phyloP scores from a whole-genome alignment of 2,888 invertebrate species.

The Drosophila mettleri region DNA sequence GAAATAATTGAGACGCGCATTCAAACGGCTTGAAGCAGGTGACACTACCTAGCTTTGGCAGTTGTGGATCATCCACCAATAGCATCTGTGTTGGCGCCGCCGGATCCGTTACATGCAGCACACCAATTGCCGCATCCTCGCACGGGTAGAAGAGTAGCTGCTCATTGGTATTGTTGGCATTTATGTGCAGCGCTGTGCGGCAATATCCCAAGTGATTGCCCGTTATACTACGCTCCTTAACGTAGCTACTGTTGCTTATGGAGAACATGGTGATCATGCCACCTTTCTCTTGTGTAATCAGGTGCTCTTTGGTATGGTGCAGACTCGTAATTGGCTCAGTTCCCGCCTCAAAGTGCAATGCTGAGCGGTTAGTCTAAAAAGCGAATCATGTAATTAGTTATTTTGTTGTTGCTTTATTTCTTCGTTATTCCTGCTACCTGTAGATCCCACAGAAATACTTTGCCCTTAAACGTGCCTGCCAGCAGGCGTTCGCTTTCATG shows the following conservation, averaged over 20 bases:
- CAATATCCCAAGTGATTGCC: conserved; percentile 90
- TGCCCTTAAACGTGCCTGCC: conserved; percentile 91
- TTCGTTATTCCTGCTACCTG: conserved; percentile 86
- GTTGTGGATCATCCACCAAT: conserved; percentile 80
- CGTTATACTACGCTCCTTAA: conserved; percentile 86
- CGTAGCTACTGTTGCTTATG: conserved; percentile 87
- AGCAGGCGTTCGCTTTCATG: conserved; percentile 89
- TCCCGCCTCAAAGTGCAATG: conserved; percentile 88
- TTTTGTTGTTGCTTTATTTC: background rate
- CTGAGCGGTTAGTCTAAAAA: conserved; percentile 89
- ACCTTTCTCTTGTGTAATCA: conserved; percentile 91
- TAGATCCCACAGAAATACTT: conserved; percentile 92
- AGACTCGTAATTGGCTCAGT: conserved; percentile 85
- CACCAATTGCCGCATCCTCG: conserved; percentile 85
- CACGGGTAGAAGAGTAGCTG: conserved; percentile 88
- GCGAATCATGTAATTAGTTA: background rate
- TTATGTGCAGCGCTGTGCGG: conserved; percentile 86
- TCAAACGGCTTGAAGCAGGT: conserved; percentile 87
- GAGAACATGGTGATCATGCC: conserved; percentile 89
- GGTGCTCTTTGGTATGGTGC: conserved; percentile 86
- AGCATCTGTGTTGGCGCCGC: conserved; percentile 83
- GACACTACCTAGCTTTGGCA: conserved; percentile 86
- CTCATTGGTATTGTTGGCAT: conserved; percentile 82
- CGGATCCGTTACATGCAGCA: conserved; percentile 84
- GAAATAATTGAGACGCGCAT: conserved; percentile 85